Conservation (phyloP, 2,113 vertebrate genomes). For the Burhinus bistriatus region DNA sequence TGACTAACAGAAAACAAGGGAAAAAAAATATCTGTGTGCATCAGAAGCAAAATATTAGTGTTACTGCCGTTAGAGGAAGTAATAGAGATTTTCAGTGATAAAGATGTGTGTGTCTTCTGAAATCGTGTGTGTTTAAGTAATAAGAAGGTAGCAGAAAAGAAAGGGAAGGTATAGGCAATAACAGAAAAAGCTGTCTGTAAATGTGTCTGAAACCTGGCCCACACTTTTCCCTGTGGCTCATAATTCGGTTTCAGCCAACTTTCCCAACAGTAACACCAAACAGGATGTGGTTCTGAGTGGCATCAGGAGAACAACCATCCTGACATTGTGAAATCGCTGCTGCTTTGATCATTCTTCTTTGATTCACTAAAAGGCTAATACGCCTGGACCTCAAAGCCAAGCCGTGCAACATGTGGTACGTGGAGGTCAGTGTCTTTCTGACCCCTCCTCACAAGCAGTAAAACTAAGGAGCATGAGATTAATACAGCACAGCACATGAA, state of each 20-base stretch:
- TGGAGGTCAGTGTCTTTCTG: background rate
- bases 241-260: background rate
- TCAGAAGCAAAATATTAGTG: background rate
- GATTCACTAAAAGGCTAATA: background rate
- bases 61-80: background rate
- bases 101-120: background rate
- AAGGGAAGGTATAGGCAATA: background rate
- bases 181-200: background rate
- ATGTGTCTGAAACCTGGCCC: background rate
- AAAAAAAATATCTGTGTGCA: background rate
- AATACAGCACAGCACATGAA: background rate
- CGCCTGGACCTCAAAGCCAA: background rate
- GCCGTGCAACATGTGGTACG: background rate
- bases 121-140: background rate
- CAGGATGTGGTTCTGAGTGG: background rate
- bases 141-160: background rate
- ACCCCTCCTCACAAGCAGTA: background rate
- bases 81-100: background rate
- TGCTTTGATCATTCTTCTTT: background rate
- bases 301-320: background rate
- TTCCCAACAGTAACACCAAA: background rate
- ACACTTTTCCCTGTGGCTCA: background rate
- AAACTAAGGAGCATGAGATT: background rate
- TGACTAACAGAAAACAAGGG: background rate
- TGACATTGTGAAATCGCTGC: background rate